These are phyloP conservation scores for Sebastes glaucus DNA, from an alignment of 2,797 vertebrate species.

Conservation along the genomic window DNA sequence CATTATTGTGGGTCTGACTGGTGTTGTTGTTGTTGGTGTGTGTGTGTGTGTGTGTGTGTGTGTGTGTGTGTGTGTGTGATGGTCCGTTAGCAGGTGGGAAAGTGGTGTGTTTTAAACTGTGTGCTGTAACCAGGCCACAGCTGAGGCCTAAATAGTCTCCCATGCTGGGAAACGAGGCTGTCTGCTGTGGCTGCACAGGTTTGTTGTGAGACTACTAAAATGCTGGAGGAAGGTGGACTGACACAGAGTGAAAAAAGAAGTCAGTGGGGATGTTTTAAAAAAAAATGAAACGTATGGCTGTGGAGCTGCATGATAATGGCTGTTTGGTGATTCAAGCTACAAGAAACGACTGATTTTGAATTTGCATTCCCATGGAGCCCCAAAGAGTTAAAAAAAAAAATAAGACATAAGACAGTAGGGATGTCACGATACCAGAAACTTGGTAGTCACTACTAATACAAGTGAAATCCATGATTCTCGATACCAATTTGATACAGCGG, in stretches of 20 bases:
- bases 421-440: too few relatives aligned
- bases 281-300: background rate
- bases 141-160: background rate
- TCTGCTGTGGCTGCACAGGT: conserved; percentile 7
- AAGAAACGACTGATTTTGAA: background rate
- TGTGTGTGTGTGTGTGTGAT: background rate
- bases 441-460: too few relatives aligned
- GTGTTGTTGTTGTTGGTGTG: background rate
- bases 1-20: conserved; percentile 45
- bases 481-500: too few relatives aligned
- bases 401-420: background rate
- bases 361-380: background rate
- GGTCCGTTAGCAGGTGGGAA: conserved; percentile 16
- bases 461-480: too few relatives aligned
- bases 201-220: conserved; percentile 18
- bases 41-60: background rate
- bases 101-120: conserved; percentile 1
- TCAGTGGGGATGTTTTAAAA: background rate
- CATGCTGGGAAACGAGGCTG: conserved; percentile 13
- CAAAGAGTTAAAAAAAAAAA: background rate
- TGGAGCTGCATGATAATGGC: background rate
- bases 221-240: background rate
- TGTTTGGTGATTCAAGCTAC: background rate
- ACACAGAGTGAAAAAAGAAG: background rate
- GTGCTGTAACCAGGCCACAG: conserved; percentile 7